Evolutionary conservation across 2,113 vertebrate species (phyloP).

Genomic region (Psophia crepitans): DNA sequence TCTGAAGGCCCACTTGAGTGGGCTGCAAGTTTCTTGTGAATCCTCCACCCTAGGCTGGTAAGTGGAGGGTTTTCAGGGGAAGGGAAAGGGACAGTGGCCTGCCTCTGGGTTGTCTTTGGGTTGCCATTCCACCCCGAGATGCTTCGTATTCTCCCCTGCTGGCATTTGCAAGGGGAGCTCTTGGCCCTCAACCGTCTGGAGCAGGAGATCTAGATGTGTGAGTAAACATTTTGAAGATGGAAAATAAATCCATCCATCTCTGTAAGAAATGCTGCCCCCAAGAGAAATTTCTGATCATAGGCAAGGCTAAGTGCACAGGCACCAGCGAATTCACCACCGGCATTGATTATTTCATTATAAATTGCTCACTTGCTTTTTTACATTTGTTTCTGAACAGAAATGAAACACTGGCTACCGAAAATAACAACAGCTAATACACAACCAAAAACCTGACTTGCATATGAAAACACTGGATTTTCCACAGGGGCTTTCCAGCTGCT

Average conservation of each 20-base stretch:
- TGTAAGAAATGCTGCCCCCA: slow-evolving; percentile 63
- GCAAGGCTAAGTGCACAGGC: slow-evolving; percentile 47
- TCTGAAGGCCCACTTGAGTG: neutral
- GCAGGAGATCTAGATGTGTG: neutral
- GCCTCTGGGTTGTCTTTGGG: neutral
- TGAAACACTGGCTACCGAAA: slow-evolving; percentile 46
- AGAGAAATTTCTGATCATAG: slow-evolving; percentile 65
- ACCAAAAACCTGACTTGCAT: slow-evolving; percentile 51
- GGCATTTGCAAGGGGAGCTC: neutral
- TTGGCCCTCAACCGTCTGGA: neutral
- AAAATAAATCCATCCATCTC: slow-evolving; percentile 62
- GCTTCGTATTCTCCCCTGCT: neutral
- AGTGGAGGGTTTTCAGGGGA: too few relatives aligned
- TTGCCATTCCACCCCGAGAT: neutral
- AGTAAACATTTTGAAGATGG: slow-evolving; percentile 28
- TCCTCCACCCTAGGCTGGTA: neutral
- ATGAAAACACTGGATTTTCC: slow-evolving; percentile 48
- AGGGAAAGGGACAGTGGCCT: neutral
- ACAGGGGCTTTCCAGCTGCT: slow-evolving; percentile 50
- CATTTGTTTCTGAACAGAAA: slow-evolving; percentile 53
- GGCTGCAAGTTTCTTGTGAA: neutral
- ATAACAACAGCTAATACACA: slow-evolving; percentile 34
- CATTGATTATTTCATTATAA: slow-evolving; percentile 60
- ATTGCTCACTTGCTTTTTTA: slow-evolving; percentile 49
- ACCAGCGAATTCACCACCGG: slow-evolving; percentile 14